A percentile compares a stretch with the other conserved stretches of the same genome.
phyloP scores from a whole-genome alignment of 1,140 invertebrate genomes.

The Phenacoccus solenopsis region DNA sequence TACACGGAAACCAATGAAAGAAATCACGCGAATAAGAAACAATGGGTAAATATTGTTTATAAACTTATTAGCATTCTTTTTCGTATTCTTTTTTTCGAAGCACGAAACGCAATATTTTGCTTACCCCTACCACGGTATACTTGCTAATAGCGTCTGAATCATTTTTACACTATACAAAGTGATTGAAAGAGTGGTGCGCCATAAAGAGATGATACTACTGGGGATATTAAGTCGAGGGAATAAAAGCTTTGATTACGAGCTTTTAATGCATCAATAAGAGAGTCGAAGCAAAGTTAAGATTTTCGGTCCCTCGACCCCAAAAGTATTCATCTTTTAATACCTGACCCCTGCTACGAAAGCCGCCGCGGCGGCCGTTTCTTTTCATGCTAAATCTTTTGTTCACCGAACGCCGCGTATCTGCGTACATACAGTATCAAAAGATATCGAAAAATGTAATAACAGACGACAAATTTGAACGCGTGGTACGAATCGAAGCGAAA shows the following conservation, averaged over 20 bases:
- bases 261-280: constrained; percentile 10
- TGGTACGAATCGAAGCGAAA: not conserved
- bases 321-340: constrained; percentile 14
- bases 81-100: too few relatives aligned
- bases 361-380: constrained; percentile 3
- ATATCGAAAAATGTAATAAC: constrained; percentile 5
- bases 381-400: not conserved
- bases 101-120: too few relatives aligned
- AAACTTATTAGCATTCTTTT: too few relatives aligned
- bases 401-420: not conserved
- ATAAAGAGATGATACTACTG: constrained; percentile 15
- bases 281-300: constrained; percentile 15
- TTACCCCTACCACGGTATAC: not conserved
- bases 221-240: constrained; percentile 16
- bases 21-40: too few relatives aligned
- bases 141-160: constrained; percentile 4
- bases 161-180: constrained; percentile 17
- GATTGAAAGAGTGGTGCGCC: constrained; percentile 13
- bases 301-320: constrained; percentile 10
- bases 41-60: too few relatives aligned
- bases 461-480: not conserved
- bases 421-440: not conserved
- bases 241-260: constrained; percentile 16
- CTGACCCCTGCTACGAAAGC: constrained; percentile 12
- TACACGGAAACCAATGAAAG: too few relatives aligned